Evolutionary conservation across 2,113 vertebrate genomes (phyloP).

Genomic region (Sorex araneus): DNA sequence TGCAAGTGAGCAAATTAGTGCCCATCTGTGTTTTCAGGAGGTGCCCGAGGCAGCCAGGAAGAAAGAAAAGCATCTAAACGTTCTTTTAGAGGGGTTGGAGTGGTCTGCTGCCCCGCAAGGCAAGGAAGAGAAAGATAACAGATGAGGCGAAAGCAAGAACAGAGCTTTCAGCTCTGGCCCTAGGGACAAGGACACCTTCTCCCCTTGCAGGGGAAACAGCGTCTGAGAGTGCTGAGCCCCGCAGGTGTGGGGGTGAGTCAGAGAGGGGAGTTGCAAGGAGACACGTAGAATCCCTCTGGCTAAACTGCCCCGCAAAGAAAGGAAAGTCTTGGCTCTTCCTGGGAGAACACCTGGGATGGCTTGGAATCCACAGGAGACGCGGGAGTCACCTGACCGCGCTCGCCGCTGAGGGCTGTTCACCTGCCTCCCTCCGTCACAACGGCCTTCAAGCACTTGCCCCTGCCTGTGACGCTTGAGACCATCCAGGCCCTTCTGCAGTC

Average conservation of each 20-base stretch:
- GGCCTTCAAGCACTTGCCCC: no score
- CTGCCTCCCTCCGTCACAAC: no score
- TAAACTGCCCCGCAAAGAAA: not conserved
- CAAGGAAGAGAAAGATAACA: not conserved
- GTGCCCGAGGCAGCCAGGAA: conserved; percentile 46
- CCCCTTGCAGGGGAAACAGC: not conserved
- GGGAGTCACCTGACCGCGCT: not conserved
- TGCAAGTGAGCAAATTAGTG: not conserved
- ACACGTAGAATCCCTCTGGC: not conserved
- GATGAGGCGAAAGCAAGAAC: not conserved
- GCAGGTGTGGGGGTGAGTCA: not conserved
- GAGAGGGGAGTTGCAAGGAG: not conserved
- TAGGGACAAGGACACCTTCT: not conserved
- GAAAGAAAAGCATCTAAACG: not conserved
- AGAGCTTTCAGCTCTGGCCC: not conserved
- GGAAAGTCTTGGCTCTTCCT: not conserved
- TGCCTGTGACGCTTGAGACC: no score
- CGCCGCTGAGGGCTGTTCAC: no score
- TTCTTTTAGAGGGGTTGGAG: not conserved
- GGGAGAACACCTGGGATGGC: not conserved
- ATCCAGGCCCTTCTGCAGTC: no score
- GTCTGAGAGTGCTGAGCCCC: not conserved
- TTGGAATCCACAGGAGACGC: not conserved
- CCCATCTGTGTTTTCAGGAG: conserved; percentile 1
- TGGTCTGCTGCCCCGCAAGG: not conserved